phyloP scores from a whole-genome alignment of 2,888 invertebrate species.

The Girardia tigrina region DNA sequence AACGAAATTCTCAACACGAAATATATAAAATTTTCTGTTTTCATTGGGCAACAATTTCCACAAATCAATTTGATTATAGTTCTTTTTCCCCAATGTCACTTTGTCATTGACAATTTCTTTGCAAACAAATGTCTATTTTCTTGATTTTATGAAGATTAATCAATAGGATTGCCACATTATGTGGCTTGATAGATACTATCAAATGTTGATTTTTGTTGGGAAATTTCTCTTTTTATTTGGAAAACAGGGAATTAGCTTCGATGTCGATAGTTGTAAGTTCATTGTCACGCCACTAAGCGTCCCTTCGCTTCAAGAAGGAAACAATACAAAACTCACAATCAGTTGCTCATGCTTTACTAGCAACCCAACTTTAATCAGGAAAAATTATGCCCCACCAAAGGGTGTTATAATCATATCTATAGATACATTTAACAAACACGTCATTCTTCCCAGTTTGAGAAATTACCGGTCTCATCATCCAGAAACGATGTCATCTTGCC shows the following conservation, averaged over 20 bases:
- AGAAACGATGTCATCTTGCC: background rate
- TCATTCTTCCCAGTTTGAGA: background rate
- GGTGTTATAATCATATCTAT: slow-evolving; percentile 7
- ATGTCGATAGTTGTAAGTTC: background rate
- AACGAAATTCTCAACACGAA: too few relatives aligned
- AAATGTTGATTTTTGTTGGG: slow-evolving; percentile 19
- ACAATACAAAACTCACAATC: slow-evolving; percentile 17
- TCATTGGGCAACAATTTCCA: too few relatives aligned
- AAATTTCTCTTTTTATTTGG: background rate
- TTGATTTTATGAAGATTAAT: background rate
- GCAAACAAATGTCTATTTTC: background rate
- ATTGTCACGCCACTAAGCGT: background rate
- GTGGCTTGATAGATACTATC: background rate
- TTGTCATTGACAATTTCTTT: too few relatives aligned
- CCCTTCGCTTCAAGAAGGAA: slow-evolving; percentile 7
- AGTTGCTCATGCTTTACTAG: slow-evolving; percentile 9
- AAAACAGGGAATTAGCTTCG: background rate
- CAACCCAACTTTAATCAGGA: background rate
- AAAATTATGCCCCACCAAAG: background rate
- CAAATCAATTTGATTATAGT: too few relatives aligned
- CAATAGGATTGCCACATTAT: slow-evolving; percentile 8
- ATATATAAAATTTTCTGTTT: too few relatives aligned
- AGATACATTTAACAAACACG: slow-evolving; percentile 21
- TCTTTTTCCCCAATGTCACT: too few relatives aligned
- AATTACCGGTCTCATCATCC: slow-evolving; percentile 2